Conservation (phyloP, 1,140 invertebrate species). For the Achatina immaculata region DNA sequence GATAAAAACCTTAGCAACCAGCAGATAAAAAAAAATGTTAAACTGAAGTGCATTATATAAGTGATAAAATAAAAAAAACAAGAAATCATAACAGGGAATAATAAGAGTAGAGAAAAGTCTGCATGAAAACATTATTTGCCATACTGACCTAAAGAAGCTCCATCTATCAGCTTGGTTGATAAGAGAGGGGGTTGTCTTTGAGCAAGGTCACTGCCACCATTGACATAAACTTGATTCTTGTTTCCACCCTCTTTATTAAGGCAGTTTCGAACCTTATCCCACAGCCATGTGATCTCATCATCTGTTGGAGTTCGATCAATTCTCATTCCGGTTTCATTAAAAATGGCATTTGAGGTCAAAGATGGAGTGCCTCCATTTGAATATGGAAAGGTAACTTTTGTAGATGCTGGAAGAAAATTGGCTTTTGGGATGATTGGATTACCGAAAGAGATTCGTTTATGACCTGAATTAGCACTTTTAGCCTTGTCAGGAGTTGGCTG, state of each 20-base stretch:
- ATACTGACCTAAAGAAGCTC: conserved; percentile 49
- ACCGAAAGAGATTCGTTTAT: conserved; percentile 9
- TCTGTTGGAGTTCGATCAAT: conserved; percentile 69
- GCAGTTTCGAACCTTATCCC: conserved; percentile 67
- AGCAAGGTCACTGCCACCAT: conserved; percentile 22
- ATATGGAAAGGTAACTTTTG: conserved; percentile 43
- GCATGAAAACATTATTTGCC: not conserved
- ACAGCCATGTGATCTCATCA: conserved; percentile 69
- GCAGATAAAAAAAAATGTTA: not conserved
- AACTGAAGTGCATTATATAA: too few species aligned
- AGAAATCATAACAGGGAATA: not conserved
- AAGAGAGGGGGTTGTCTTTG: conserved; percentile 50
- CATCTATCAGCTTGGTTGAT: conserved; percentile 62
- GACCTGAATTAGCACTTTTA: not conserved
- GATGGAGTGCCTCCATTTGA: conserved; percentile 30
- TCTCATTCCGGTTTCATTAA: conserved; percentile 59
- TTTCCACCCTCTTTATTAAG: conserved; percentile 48
- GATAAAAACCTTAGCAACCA: too few species aligned
- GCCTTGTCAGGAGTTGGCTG: not conserved
- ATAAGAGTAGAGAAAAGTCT: not conserved
- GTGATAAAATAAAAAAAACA: not conserved
- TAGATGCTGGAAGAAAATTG: conserved; percentile 43
- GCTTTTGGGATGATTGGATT: conserved; percentile 23
- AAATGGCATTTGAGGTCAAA: conserved; percentile 43
- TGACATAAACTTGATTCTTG: conserved; percentile 17